These are phyloP conservation scores for Saccostrea cuccullata DNA, from an alignment of 1,140 invertebrate genomes.

Conservation along the genomic window DNA sequence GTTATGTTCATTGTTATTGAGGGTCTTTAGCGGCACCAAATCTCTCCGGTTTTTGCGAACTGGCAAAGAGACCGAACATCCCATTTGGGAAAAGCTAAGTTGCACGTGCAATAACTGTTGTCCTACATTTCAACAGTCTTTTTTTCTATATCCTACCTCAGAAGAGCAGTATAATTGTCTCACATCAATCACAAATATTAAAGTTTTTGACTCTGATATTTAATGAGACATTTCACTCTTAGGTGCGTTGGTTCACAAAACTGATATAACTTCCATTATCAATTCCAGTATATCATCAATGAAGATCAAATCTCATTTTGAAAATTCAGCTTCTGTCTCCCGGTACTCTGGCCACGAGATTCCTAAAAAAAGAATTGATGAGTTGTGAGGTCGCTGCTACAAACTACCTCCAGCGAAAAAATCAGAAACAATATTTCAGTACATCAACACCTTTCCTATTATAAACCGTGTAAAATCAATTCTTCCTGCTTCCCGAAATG, in stretches of 20 bases:
- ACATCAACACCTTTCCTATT: conserved; percentile 12
- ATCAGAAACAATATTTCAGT: conserved; percentile 27
- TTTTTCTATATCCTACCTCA: background rate
- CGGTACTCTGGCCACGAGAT: background rate
- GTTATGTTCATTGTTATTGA: conserved; percentile 14
- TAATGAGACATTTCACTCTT: background rate
- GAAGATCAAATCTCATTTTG: background rate
- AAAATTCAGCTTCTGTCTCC: background rate
- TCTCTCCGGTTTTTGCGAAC: conserved; percentile 5
- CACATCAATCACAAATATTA: background rate
- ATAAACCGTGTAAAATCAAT: conserved; percentile 31
- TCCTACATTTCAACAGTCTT: background rate
- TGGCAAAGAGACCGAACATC: conserved; percentile 20
- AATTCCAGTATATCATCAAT: background rate
- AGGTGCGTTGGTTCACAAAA: background rate
- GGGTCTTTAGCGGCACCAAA: background rate
- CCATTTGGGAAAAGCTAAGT: background rate
- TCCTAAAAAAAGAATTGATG: background rate
- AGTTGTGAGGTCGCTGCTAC: background rate
- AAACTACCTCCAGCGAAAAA: conserved; percentile 25
- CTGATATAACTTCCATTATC: background rate
- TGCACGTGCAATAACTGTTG: background rate
- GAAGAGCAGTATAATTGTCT: background rate
- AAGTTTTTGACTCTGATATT: background rate
- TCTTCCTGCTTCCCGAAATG: conserved; percentile 24